Conservation (phyloP, 2,797 vertebrate genomes). For the Lepidocolaptes lacrymiger region DNA sequence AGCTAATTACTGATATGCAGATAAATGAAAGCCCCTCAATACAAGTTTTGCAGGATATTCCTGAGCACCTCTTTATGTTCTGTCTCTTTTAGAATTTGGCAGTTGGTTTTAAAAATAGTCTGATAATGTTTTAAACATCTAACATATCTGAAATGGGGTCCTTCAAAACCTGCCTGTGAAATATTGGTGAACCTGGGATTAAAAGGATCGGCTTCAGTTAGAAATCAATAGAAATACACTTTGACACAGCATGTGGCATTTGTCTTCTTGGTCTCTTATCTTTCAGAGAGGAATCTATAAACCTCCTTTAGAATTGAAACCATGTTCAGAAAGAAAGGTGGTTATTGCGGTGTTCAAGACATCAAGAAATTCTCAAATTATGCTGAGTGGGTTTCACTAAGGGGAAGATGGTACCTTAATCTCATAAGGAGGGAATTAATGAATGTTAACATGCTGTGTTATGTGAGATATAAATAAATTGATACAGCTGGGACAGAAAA, state of each 20-base stretch:
- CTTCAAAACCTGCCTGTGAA: background rate
- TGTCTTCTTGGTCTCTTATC: background rate
- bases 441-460: background rate
- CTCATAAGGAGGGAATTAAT: background rate
- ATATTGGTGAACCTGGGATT: background rate
- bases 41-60: background rate
- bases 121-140: background rate
- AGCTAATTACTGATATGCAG: background rate
- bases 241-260: background rate
- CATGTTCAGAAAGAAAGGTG: background rate
- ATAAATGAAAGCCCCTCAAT: background rate
- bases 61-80: background rate
- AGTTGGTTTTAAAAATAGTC: background rate
- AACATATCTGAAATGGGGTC: background rate
- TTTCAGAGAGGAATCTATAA: background rate
- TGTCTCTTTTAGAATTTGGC: background rate
- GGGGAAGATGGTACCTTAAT: background rate
- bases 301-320: background rate
- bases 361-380: background rate
- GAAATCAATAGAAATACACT: background rate
- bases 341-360: background rate
- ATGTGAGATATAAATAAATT: background rate
- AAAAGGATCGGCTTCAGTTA: background rate
- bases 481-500: background rate
- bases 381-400: background rate